phyloP scores from a whole-genome alignment of 2,797 vertebrate genomes.

The Petrocephalus sullivani region DNA sequence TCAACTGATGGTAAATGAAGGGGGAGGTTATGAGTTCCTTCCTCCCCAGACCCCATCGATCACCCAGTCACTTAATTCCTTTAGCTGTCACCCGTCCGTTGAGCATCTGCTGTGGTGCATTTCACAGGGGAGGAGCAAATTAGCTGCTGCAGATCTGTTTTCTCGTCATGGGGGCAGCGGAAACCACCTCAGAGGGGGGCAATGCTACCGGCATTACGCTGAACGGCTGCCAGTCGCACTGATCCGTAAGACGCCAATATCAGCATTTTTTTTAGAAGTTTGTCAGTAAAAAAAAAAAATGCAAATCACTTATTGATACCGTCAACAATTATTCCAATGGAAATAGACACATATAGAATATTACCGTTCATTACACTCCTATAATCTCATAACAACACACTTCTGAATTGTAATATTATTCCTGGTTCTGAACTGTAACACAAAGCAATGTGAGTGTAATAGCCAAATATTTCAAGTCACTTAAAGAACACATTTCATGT shows the following conservation, averaged over 20 bases:
- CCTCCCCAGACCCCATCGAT: slow-evolving; percentile 59
- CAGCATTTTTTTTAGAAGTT: neutral
- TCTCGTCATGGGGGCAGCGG: slow-evolving; percentile 27
- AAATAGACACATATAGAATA: neutral
- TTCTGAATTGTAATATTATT: neutral
- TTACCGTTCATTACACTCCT: neutral
- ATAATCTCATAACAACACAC: neutral
- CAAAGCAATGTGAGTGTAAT: neutral
- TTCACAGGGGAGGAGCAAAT: slow-evolving; percentile 40
- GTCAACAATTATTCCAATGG: neutral
- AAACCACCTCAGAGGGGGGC: neutral
- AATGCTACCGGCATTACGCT: neutral
- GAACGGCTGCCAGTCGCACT: neutral
- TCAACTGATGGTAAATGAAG: slow-evolving; percentile 60
- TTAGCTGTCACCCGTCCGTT: slow-evolving; percentile 53
- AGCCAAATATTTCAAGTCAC: neutral
- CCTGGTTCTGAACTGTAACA: neutral
- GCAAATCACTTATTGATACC: neutral
- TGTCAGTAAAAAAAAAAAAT: neutral
- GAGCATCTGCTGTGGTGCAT: slow-evolving; percentile 39
- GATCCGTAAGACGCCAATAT: neutral
- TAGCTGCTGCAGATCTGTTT: slow-evolving; percentile 40
- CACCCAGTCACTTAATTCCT: slow-evolving; percentile 60
- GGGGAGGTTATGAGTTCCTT: slow-evolving; percentile 57
- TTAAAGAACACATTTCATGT: neutral